A percentile compares a stretch with the other conserved stretches of the same genome.
Conservation (phyloP, 2,113 vertebrate species). For the Odocoileus hemionus region DNA sequence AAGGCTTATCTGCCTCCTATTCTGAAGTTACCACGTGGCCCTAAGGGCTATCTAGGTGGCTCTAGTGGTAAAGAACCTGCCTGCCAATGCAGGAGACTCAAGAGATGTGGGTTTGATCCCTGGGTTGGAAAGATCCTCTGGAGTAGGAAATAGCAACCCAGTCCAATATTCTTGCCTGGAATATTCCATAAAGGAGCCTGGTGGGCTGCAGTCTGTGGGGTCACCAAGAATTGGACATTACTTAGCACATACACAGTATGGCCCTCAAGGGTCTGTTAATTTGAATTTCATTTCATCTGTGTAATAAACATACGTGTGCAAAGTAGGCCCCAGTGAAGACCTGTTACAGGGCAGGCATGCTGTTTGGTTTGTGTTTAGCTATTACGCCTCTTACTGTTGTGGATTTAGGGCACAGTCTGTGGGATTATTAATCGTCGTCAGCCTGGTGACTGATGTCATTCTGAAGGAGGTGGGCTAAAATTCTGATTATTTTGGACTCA, state of each 20-base stretch:
- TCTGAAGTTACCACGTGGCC: not conserved
- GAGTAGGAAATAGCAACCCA: not conserved
- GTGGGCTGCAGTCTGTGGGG: not conserved
- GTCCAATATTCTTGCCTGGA: not conserved
- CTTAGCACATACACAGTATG: not conserved
- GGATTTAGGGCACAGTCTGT: not conserved
- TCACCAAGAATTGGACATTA: not conserved
- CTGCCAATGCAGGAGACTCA: not conserved
- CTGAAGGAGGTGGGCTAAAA: not conserved
- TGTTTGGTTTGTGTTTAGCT: not conserved
- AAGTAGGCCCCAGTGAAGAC: not conserved
- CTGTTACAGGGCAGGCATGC: not conserved
- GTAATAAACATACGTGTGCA: not conserved
- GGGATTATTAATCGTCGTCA: not conserved
- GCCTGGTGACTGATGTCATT: not conserved
- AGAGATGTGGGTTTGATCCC: not conserved
- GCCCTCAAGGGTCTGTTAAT: not conserved
- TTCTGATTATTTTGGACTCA: not conserved
- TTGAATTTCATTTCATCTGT: slow-evolving; percentile 34
- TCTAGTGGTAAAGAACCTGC: not conserved
- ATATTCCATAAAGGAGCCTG: not conserved
- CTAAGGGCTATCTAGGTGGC: not conserved
- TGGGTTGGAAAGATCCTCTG: not conserved
- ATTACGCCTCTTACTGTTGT: not conserved
- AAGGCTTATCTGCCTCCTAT: not conserved